phyloP scores from a whole-genome alignment of 2,113 vertebrate genomes.

The Raja brachyura region DNA sequence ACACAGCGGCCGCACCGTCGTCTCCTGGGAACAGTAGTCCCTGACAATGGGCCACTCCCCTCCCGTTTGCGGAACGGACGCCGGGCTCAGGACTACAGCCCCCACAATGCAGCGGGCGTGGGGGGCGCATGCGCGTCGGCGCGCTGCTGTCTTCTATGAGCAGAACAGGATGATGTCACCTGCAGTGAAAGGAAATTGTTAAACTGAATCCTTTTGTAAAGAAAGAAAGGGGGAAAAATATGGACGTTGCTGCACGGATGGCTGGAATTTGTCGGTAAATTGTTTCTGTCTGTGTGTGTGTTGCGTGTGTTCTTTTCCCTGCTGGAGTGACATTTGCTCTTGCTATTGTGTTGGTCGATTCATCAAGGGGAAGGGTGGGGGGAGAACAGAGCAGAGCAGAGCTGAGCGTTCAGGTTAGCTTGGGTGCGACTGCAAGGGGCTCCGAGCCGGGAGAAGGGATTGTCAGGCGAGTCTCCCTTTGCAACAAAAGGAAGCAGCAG shows the following conservation, averaged over 20 bases:
- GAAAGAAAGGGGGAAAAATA: slow-evolving; percentile 44
- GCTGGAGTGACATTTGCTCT: background rate
- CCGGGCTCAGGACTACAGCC: slow-evolving; percentile 43
- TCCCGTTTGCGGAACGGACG: background rate
- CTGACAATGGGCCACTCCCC: background rate
- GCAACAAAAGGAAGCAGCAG: background rate
- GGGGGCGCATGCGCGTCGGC: slow-evolving; percentile 47
- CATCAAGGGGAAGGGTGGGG: slow-evolving; percentile 43
- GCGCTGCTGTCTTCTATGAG: slow-evolving; percentile 47
- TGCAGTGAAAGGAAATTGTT: slow-evolving; percentile 54
- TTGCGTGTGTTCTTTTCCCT: no score
- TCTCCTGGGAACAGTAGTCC: background rate
- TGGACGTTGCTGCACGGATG: slow-evolving; percentile 51
- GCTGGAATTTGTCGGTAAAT: slow-evolving; percentile 57
- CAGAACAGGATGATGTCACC: slow-evolving; percentile 65
- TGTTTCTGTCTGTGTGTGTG: background rate
- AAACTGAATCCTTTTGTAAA: slow-evolving; percentile 54
- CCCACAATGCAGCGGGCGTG: slow-evolving; percentile 44
- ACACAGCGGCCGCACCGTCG: background rate
- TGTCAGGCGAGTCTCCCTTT: background rate
- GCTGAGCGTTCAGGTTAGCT: slow-evolving; percentile 49
- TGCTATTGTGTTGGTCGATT: slow-evolving; percentile 13
- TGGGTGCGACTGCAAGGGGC: slow-evolving; percentile 45
- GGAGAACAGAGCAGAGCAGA: slow-evolving; percentile 44
- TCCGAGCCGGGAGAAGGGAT: background rate